Base-by-base conservation (phyloP, 2,797 vertebrate genomes). In the Phrynocephalus guinanensis region DNA sequence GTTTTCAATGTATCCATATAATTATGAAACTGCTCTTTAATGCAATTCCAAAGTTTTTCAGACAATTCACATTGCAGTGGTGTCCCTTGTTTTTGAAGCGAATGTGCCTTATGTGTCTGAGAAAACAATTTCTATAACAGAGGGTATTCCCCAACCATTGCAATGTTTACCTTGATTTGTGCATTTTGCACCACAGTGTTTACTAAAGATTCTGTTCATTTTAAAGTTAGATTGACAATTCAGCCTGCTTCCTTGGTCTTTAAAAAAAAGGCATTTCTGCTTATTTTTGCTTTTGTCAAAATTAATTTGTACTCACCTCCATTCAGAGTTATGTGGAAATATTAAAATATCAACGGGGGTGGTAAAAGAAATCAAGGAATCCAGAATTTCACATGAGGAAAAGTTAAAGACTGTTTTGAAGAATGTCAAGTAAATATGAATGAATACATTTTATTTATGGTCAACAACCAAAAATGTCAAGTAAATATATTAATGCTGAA, bases 71-170 rank as follows among this genome's bases (percentile, higher is more conserved):
- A 70, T 48, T 79, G 28, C 84, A 82, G 84, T 24, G 73, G 68
- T 26, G 79, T 90, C 78, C 80, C 84, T 86, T 89, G 71, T 87
- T 81, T 63, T 71, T 72, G 84, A 91, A 92, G 93, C 86, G 78
- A 20, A 75, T 0, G 24, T 89, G 91, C 93, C 94, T 91, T 79
- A 76, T n/a, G 0, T 0, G 1, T 84, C 89, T 1, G 84, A 88
- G 38, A 68, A 81, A 76, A 80, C 71, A 75, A 48, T 88, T 80
- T 84, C 79, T 67, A 38, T 75, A 68, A 73, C 48, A 75, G 79
- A 76, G 63, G 72, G n/a, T 75, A 56, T 88, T 56, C 86, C 85
- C 81, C 79, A 20, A 33, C 28, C 85, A 85, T 77, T 73, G n/a
- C 6, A 83, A 28, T 0, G 44, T 60, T 5, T 88, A 8, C 26